Evolutionary conservation across 2,888 invertebrate species (phyloP).

Genomic region (Pheosia tremula): DNA sequence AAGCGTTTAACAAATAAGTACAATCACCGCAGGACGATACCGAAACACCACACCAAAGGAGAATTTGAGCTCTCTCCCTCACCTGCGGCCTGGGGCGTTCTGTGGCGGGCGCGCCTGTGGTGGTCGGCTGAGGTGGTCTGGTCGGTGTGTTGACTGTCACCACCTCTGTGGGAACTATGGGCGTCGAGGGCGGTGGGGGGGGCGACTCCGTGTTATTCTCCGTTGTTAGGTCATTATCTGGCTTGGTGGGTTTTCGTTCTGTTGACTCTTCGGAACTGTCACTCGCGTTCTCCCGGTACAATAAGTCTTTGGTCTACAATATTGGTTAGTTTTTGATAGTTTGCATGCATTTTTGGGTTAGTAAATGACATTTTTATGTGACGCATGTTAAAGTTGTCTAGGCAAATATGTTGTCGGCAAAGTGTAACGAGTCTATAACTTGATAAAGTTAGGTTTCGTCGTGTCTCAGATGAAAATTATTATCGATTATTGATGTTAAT

Average conservation of each 20-base stretch:
- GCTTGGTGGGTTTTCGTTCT: constrained; percentile 6
- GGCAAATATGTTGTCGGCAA: too few relatives aligned
- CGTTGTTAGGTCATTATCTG: background rate
- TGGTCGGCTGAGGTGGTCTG: constrained; percentile 3
- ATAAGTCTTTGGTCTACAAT: constrained; percentile 16
- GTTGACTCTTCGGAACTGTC: constrained; percentile 36
- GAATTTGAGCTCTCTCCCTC: too few relatives aligned
- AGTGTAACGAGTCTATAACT: too few relatives aligned
- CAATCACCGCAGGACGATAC: too few relatives aligned
- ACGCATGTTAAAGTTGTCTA: too few relatives aligned
- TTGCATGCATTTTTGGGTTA: too few relatives aligned
- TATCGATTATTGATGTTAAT: too few relatives aligned
- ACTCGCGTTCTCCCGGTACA: constrained; percentile 9
- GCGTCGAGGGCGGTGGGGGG: background rate
- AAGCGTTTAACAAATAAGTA: too few relatives aligned
- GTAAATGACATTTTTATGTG: too few relatives aligned
- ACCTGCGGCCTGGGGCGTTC: constrained; percentile 16
- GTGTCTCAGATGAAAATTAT: too few relatives aligned
- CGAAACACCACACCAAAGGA: too few relatives aligned
- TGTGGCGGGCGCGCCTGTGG: constrained; percentile 13
- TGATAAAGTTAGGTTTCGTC: too few relatives aligned
- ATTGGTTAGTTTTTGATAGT: constrained; percentile 23
- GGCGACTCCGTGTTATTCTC: background rate
- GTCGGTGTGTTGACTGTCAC: constrained; percentile 8
- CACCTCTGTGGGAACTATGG: constrained; percentile 1